phyloP scores from a whole-genome alignment of 1,140 invertebrate species.

The Ceratitis capitata region DNA sequence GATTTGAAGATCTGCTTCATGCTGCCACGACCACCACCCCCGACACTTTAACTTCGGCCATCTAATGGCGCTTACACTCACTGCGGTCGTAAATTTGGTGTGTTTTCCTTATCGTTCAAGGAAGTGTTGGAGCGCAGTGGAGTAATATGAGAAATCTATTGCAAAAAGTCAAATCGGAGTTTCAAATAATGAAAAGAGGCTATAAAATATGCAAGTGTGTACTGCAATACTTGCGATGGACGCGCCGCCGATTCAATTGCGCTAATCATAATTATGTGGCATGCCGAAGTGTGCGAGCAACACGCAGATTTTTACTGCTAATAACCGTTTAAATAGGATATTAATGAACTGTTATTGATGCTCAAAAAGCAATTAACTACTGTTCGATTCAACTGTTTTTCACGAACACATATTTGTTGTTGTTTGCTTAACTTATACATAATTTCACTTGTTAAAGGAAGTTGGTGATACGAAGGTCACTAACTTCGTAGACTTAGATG shows the following conservation, averaged over 20 bases:
- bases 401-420: no score
- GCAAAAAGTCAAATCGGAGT: not conserved
- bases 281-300: not conserved
- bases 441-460: no score
- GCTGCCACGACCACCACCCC: not conserved
- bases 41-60: not conserved
- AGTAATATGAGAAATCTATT: no score
- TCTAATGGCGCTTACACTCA: slow-evolving; percentile 25
- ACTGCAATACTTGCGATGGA: no score
- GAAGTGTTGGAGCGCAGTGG: not conserved
- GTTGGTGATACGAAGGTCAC: no score
- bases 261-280: not conserved
- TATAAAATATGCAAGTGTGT: no score
- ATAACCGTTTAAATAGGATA: not conserved
- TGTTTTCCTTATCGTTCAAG: slow-evolving; percentile 26
- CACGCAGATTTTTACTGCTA: not conserved
- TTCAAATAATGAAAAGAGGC: not conserved
- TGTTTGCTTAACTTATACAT: no score
- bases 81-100: slow-evolving; percentile 20
- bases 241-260: not conserved
- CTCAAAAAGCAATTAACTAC: slow-evolving; percentile 20
- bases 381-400: not conserved
- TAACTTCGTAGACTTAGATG: no score
- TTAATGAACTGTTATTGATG: slow-evolving; percentile 33
- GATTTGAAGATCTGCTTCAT: not conserved